A percentile compares a stretch with the other conserved stretches of the same genome.
phyloP scores from a whole-genome alignment of 2,797 vertebrate species.

The Eleutherodactylus coqui region DNA sequence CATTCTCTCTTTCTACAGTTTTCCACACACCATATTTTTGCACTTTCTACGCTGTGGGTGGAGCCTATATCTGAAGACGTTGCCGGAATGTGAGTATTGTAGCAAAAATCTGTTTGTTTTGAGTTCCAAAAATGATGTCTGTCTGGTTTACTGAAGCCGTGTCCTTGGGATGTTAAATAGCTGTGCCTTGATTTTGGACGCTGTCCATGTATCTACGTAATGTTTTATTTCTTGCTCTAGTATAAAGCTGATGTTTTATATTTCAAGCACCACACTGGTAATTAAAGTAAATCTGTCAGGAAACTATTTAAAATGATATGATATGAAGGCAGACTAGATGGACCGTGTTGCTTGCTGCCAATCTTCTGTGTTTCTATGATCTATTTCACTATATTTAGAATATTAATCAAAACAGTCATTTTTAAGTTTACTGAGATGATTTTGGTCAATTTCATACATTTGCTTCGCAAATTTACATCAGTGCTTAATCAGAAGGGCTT shows the following conservation, averaged over 20 bases:
- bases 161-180: conserved; percentile 14
- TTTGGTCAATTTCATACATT: too few species aligned
- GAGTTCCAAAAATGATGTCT: background rate
- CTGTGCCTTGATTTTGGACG: conserved; percentile 13
- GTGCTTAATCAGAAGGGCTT: too few species aligned
- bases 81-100: conserved; percentile 84
- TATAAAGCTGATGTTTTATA: background rate
- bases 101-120: conserved; percentile 19
- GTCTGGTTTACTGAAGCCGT: conserved; percentile 4
- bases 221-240: background rate
- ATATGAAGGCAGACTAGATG: too few species aligned
- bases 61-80: conserved; percentile 92
- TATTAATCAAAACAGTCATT: too few species aligned
- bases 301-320: background rate
- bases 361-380: too few species aligned
- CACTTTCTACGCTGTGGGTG: conserved; percentile 91
- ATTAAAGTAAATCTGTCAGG: background rate
- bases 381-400: too few species aligned
- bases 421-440: too few species aligned
- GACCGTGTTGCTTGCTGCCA: too few species aligned
- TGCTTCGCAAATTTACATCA: too few species aligned
- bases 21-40: conserved; percentile 96
- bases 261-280: background rate
- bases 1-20: conserved; percentile 79
- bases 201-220: conserved; percentile 16